Percentiles rank a stretch among this genome's conserved stretches.
phyloP scores from a whole-genome alignment of 2,797 vertebrate species.

The Philypnodon macrostomus region DNA sequence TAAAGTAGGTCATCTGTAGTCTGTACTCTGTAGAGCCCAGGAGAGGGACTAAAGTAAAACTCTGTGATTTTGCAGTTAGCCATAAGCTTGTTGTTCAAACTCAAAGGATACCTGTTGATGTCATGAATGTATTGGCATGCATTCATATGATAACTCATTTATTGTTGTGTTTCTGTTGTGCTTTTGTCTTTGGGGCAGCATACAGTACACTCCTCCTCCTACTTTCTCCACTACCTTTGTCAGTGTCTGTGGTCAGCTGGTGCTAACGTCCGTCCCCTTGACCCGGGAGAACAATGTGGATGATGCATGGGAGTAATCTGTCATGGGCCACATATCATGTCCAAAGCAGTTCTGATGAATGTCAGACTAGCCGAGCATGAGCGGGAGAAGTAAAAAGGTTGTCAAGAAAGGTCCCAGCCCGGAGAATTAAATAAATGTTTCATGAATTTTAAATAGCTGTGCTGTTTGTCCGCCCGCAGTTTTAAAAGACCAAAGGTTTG shows the following conservation, averaged over 20 bases:
- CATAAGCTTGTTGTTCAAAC: background rate
- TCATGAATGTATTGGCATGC: background rate
- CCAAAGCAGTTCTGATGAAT: conserved; percentile 62
- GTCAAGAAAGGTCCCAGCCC: conserved; percentile 68
- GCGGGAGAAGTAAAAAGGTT: conserved; percentile 64
- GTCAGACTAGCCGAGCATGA: conserved; percentile 54
- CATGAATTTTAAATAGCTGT: conserved; percentile 79
- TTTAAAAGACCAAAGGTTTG: conserved; percentile 77
- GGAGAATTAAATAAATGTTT: conserved; percentile 76
- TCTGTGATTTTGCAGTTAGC: background rate
- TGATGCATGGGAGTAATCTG: conserved; percentile 58
- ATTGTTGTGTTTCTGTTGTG: conserved; percentile 8
- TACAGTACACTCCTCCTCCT: conserved; percentile 4
- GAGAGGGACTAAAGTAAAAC: no score
- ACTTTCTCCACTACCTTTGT: conserved; percentile 18
- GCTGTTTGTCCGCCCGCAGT: conserved; percentile 75
- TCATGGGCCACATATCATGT: conserved; percentile 64
- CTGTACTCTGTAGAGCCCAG: no score
- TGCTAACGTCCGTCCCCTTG: conserved; percentile 35
- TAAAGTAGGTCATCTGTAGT: no score
- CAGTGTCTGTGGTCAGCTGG: conserved; percentile 27
- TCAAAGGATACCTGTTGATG: conserved; percentile 4
- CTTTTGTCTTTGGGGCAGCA: background rate
- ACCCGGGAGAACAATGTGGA: conserved; percentile 43
- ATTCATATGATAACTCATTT: background rate